Conservation (phyloP, 1,140 invertebrate species). For the Drosophila murphyi region DNA sequence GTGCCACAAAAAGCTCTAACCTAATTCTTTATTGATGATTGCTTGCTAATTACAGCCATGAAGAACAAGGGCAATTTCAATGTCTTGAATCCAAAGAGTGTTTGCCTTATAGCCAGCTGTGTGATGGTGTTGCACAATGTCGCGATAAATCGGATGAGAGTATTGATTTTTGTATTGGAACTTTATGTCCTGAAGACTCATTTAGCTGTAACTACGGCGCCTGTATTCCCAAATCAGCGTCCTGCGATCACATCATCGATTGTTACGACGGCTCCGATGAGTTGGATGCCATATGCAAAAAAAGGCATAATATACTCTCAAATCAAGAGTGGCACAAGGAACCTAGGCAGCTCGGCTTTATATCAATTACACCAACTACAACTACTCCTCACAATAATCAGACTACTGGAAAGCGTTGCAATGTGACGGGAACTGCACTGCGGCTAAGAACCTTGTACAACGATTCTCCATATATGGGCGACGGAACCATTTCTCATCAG, state of each 20-base stretch:
- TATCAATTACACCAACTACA: no score
- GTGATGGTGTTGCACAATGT: conserved; percentile 85
- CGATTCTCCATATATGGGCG: neutral
- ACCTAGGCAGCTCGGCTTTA: neutral
- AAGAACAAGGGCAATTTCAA: neutral
- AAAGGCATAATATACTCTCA: neutral
- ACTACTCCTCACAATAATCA: no score
- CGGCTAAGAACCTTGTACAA: conserved; percentile 8
- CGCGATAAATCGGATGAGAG: conserved; percentile 87
- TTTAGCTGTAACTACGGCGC: conserved; percentile 87
- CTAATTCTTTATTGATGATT: no score
- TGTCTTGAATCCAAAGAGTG: conserved; percentile 35
- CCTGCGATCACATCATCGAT: conserved; percentile 87
- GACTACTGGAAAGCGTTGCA: conserved; percentile 1
- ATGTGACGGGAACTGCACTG: neutral
- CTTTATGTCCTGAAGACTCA: conserved; percentile 77
- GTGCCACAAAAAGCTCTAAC: neutral
- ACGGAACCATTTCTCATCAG: neutral
- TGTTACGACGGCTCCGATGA: conserved; percentile 91
- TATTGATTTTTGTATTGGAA: conserved; percentile 40
- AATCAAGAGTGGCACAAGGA: neutral
- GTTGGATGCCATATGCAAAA: conserved; percentile 16
- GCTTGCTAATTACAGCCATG: neutral
- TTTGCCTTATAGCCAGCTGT: conserved; percentile 40
- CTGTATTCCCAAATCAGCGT: conserved; percentile 85